A percentile compares a stretch with the other conserved stretches of the same genome.
Conservation (phyloP, 2,113 vertebrate genomes). For the Isurus oxyrinchus region DNA sequence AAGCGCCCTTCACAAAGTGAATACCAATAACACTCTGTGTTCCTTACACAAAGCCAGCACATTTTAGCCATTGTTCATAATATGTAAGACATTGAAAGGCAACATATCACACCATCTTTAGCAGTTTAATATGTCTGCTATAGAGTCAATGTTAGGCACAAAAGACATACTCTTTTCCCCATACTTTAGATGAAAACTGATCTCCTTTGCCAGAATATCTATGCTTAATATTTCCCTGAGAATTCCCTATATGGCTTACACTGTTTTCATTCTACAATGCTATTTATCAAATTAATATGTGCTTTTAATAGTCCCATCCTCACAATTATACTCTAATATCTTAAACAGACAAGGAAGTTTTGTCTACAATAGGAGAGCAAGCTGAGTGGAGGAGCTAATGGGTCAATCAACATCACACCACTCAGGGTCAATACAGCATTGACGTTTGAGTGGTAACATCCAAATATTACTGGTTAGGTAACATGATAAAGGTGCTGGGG, state of each 20-base stretch:
- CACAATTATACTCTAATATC: constrained; percentile 12
- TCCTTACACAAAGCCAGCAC: constrained; percentile 36
- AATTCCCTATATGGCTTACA: background rate
- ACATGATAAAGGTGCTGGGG: constrained; percentile 49
- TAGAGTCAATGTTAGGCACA: constrained; percentile 18
- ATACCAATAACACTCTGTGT: constrained; percentile 34
- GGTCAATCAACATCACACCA: constrained; percentile 17
- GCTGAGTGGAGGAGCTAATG: background rate
- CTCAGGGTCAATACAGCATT: constrained; percentile 17
- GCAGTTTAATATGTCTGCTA: constrained; percentile 35
- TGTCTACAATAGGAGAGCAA: background rate
- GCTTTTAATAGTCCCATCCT: background rate
- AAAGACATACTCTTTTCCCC: constrained; percentile 33
- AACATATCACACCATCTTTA: constrained; percentile 36
- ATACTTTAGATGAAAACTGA: constrained; percentile 30
- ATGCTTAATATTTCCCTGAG: constrained; percentile 9
- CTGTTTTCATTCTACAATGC: background rate
- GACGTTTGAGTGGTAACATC: constrained; percentile 6
- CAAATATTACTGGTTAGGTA: constrained; percentile 15
- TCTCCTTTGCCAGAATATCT: constrained; percentile 30
- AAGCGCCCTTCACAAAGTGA: constrained; percentile 37
- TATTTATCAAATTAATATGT: constrained; percentile 30
- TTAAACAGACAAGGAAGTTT: background rate
- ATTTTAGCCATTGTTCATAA: constrained; percentile 37
- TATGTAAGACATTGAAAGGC: constrained; percentile 37